phyloP scores from a whole-genome alignment of 53 echinoderm and acorn worm genomes.

The Patiria pectinifera region DNA sequence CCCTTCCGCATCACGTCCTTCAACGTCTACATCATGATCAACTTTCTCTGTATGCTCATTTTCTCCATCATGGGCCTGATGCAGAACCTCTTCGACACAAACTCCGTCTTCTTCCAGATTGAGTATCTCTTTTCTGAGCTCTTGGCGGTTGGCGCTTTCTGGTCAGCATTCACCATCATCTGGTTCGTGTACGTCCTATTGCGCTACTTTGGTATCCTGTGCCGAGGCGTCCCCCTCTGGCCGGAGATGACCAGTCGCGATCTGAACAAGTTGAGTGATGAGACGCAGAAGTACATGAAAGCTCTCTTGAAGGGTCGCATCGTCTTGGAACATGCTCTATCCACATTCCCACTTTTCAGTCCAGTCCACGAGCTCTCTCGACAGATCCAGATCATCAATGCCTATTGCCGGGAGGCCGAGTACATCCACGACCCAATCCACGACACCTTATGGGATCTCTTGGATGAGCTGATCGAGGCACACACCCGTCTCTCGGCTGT shows the following conservation, averaged over 20 bases:
- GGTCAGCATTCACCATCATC: conserved; percentile 73
- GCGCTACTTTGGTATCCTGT: conserved; percentile 81
- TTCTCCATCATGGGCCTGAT: conserved; percentile 85
- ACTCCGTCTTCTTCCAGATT: conserved; percentile 88
- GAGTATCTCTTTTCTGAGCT: conserved; percentile 83
- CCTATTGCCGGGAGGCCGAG: conserved; percentile 97
- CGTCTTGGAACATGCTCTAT: conserved; percentile 88
- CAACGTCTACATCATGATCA: conserved; percentile 84
- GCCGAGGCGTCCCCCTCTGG: conserved; percentile 85
- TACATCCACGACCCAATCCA: conserved; percentile 88
- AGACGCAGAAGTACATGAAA: conserved; percentile 87
- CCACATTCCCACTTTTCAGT: conserved; percentile 88
- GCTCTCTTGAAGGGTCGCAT: conserved; percentile 92
- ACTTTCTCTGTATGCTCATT: conserved; percentile 77
- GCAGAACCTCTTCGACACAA: conserved; percentile 77
- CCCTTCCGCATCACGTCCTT: conserved; percentile 92
- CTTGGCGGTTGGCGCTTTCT: conserved; percentile 68
- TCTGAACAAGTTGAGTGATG: conserved; percentile 75
- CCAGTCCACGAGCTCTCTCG: conserved; percentile 94
- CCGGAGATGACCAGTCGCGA: conserved; percentile 84
- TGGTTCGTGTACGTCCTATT: conserved; percentile 86
- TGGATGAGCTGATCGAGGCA: conserved; percentile 98
- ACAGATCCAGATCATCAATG: conserved; percentile 98
- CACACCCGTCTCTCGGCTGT: conserved; percentile 86
- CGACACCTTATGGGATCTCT: conserved; percentile 95